Conservation (phyloP, 2,888 invertebrate species). For the Lasioglossum marginatum region DNA sequence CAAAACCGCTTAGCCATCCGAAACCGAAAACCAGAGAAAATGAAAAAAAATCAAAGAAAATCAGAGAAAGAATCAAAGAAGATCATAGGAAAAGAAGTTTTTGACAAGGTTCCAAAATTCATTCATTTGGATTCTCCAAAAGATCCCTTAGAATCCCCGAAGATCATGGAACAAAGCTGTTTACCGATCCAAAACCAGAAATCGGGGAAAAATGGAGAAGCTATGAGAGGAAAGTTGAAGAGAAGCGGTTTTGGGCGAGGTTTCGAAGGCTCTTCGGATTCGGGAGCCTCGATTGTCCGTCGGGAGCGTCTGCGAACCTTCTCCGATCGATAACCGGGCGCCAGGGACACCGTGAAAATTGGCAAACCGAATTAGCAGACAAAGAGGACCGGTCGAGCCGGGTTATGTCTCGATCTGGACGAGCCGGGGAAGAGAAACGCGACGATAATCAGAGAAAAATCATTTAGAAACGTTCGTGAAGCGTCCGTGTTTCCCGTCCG, state of each 20-base stretch:
- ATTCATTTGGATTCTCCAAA: too few relatives aligned
- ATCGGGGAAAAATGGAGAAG: not conserved
- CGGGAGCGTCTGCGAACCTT: conserved; percentile 12
- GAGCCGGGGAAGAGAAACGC: not conserved
- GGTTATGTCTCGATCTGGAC: not conserved
- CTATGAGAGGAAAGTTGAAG: not conserved
- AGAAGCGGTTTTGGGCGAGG: not conserved
- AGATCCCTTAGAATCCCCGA: too few relatives aligned
- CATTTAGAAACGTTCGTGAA: not conserved
- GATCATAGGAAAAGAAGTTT: too few relatives aligned
- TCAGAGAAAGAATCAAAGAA: not conserved
- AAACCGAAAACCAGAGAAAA: not conserved
- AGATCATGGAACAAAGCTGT: too few relatives aligned
- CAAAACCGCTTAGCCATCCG: not conserved
- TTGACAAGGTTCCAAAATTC: too few relatives aligned
- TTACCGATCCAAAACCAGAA: not conserved
- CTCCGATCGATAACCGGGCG: conserved; percentile 40
- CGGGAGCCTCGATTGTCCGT: conserved; percentile 5
- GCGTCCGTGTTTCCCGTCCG: not conserved
- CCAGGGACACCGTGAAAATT: not conserved
- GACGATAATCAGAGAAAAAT: not conserved
- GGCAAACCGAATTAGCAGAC: conserved; percentile 42
- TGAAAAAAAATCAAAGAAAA: not conserved
- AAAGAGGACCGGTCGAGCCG: conserved; percentile 20
- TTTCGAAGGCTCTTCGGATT: not conserved